Evolutionary conservation across 2,888 invertebrate species (phyloP), one percentile per base, ranked within the genome.

Genomic region (Machimus atricapillus): DNA sequence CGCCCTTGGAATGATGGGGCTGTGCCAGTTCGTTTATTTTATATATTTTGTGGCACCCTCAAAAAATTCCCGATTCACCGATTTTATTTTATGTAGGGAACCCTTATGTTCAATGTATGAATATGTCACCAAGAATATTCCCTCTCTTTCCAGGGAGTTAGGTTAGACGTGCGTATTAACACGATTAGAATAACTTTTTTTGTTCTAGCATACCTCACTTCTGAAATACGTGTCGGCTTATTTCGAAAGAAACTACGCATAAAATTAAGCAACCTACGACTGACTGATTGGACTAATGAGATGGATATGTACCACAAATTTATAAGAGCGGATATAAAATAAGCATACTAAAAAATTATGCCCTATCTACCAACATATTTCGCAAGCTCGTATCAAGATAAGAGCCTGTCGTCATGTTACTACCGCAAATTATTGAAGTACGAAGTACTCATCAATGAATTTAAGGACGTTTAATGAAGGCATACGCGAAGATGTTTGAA

Each of bases 81-180:
- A 40, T 40, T 40, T 40, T 40, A 40, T 27, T 66, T 66, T 19
- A 27, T 81, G 31, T n/a, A 16, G 16, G 27, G 31, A 31, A 23
- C 56, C 27, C 66, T 14, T 66, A 27, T 66, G 4, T 1, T 66
- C 19, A 9, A 19, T 19, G 19, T 66, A 81, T 81, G 81, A 81
- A 52, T 52, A 81, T 81, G 58, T 81, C 81, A 81, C 8, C n/a
- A n/a, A 37, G 9, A 2, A 81, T 34, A 31, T 56, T 34, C 8
- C n/a, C 27, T 23, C 34, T 52, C 27, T 16, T 23, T 12, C 66
- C 19, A 19, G 27, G 37, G 56, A 52, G 37, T 81, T 46, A 37
- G 40, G 40, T 78, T 46, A 43, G 34, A 81, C 56, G 81, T 81
- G 81, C 56, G 81, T 81, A 81, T 58, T 81, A 40, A 81, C 81